Evolutionary conservation across 1,140 invertebrate species (phyloP).

Genomic region (Palaemon carinicauda): DNA sequence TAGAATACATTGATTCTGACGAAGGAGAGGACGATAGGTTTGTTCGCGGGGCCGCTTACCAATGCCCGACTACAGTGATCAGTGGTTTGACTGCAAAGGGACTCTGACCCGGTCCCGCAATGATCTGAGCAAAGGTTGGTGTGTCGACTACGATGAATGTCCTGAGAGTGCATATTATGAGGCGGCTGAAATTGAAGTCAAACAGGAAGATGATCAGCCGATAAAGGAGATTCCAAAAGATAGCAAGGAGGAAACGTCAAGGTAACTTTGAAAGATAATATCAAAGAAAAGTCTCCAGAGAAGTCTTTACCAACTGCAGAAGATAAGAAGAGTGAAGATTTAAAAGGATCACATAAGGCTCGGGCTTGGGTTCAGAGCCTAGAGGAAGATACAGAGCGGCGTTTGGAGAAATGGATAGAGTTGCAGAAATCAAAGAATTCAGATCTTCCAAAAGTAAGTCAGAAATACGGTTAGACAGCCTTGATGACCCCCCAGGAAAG

Average conservation of each 20-base stretch:
- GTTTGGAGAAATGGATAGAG: neutral
- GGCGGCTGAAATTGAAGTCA: neutral
- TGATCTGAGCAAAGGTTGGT: neutral
- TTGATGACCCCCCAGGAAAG: constrained; percentile 17
- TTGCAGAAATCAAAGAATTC: constrained; percentile 15
- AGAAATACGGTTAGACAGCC: constrained; percentile 35
- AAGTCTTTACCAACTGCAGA: too few species aligned
- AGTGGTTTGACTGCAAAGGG: constrained; percentile 40
- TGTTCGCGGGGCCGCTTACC: constrained; percentile 10
- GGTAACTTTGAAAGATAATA: too few species aligned
- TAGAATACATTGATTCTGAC: constrained; percentile 42
- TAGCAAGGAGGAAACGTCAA: neutral
- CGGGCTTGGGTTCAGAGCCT: constrained; percentile 43
- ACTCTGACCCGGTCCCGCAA: constrained; percentile 35
- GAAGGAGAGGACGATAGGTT: neutral
- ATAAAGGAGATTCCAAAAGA: neutral
- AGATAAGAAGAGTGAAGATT: too few species aligned
- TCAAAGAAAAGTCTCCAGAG: too few species aligned
- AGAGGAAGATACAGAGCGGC: neutral
- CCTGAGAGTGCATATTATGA: constrained; percentile 34
- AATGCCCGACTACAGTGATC: constrained; percentile 25
- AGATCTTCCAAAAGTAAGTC: constrained; percentile 37
- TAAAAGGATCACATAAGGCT: constrained; percentile 13
- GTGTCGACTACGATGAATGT: constrained; percentile 14
- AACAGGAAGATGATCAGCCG: neutral